These are phyloP conservation scores for Ataeniobius toweri DNA, from an alignment of 2,797 vertebrate species.

Conservation along the genomic window DNA sequence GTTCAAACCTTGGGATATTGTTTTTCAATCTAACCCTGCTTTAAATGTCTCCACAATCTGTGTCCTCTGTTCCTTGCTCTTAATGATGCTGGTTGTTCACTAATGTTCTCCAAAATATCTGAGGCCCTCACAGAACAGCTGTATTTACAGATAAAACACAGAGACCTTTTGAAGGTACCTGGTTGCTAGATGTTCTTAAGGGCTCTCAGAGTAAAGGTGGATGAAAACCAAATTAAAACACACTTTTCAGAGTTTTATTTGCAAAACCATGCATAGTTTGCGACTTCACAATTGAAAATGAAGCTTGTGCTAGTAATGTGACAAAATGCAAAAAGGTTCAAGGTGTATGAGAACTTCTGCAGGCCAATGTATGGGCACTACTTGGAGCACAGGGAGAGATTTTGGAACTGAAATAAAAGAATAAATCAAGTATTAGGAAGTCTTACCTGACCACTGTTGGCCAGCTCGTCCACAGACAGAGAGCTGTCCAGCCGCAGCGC, in stretches of 20 bases:
- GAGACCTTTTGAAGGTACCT: too few species aligned
- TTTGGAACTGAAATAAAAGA: conserved; percentile 9
- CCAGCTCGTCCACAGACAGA: conserved; percentile 94
- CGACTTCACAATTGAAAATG: neutral
- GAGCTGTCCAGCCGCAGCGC: conserved; percentile 90
- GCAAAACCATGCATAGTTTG: neutral
- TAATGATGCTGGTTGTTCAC: neutral
- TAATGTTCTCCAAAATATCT: too few species aligned
- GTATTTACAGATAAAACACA: too few species aligned
- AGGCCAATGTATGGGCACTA: neutral
- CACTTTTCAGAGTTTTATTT: neutral
- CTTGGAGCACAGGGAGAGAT: neutral
- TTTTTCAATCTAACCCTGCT: too few species aligned
- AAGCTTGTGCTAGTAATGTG: too few species aligned
- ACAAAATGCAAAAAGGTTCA: neutral
- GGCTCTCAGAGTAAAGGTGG: neutral
- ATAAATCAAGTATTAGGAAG: neutral
- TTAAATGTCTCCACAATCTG: neutral
- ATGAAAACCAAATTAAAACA: neutral
- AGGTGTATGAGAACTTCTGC: neutral
- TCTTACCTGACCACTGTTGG: conserved; percentile 96
- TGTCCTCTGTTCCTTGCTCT: too few species aligned
- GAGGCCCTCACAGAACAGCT: too few species aligned
- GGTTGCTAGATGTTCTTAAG: neutral
- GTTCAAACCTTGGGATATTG: too few species aligned